Conservation (phyloP, 2,113 vertebrate species). For the Cichladusa arquata region DNA sequence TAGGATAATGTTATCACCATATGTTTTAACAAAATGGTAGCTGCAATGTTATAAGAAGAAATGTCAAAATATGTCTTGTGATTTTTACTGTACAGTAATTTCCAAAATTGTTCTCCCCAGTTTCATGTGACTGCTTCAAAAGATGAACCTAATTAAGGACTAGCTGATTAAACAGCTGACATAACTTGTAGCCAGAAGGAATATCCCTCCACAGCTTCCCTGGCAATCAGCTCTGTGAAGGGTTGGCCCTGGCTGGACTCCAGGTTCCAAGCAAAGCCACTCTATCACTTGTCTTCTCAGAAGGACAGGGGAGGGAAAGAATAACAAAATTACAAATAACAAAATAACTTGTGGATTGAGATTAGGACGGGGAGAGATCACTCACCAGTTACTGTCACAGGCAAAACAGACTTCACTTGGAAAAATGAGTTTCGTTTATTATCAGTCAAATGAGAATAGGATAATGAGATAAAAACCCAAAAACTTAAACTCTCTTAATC, state of each 20-base stretch:
- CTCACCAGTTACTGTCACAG: background rate
- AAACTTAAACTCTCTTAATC: background rate
- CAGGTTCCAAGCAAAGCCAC: background rate
- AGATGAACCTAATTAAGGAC: background rate
- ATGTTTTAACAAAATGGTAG: background rate
- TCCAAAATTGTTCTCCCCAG: background rate
- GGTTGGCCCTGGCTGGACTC: background rate
- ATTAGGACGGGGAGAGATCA: background rate
- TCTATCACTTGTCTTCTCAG: background rate
- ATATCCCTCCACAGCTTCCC: background rate
- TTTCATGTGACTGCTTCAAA: background rate
- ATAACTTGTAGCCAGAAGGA: background rate
- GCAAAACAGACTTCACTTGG: background rate
- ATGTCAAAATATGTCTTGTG: background rate
- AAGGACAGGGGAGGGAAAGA: background rate
- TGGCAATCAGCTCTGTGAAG: background rate
- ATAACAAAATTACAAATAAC: background rate
- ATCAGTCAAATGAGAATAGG: background rate
- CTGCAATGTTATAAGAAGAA: background rate
- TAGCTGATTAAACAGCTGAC: background rate
- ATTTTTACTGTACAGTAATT: background rate
- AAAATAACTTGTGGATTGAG: rapidly evolving
- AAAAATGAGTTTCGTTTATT: background rate
- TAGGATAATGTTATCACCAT: background rate
- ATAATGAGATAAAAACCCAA: background rate